A percentile compares a stretch with the other conserved stretches of the same genome.
These are phyloP conservation scores for Planococcus citri DNA, from an alignment of 1,140 invertebrate species.

Conservation along the genomic window DNA sequence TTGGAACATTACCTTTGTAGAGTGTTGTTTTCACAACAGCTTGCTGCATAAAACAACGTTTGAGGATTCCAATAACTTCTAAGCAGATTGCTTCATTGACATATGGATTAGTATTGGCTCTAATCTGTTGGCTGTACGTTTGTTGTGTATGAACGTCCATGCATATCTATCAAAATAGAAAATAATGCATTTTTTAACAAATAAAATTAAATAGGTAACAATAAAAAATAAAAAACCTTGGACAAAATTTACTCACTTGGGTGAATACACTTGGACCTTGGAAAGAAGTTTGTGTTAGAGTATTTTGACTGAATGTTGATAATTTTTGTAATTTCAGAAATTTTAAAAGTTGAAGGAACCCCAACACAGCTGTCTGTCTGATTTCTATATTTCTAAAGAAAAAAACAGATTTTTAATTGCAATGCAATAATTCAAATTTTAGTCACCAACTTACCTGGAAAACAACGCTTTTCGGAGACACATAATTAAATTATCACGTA, in stretches of 20 bases:
- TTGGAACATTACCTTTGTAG: constrained; percentile 26
- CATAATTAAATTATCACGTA: constrained; percentile 41
- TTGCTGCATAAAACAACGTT: constrained; percentile 29
- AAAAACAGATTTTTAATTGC: background rate
- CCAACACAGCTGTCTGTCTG: constrained; percentile 21
- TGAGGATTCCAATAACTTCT: constrained; percentile 29
- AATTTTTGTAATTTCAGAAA: constrained; percentile 16
- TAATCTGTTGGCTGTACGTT: background rate
- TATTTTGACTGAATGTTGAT: constrained; percentile 22
- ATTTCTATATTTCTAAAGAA: constrained; percentile 21
- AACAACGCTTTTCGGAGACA: constrained; percentile 43
- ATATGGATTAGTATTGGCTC: constrained; percentile 13
- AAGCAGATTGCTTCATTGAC: constrained; percentile 29
- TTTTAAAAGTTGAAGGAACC: constrained; percentile 23
- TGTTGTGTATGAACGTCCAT: constrained; percentile 25
- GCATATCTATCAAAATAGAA: constrained; percentile 22
- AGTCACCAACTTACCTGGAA: constrained; percentile 33
- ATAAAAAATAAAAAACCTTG: background rate
- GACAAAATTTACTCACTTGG: constrained; percentile 6
- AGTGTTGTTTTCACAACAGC: constrained; percentile 27
- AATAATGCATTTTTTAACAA: background rate
- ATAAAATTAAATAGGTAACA: background rate
- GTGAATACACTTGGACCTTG: constrained; percentile 23
- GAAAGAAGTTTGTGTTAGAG: constrained; percentile 14
- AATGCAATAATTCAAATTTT: constrained; percentile 10